These are phyloP conservation scores for Tridacna gigas DNA, from an alignment of 2,888 invertebrate species.

Conservation along the genomic window DNA sequence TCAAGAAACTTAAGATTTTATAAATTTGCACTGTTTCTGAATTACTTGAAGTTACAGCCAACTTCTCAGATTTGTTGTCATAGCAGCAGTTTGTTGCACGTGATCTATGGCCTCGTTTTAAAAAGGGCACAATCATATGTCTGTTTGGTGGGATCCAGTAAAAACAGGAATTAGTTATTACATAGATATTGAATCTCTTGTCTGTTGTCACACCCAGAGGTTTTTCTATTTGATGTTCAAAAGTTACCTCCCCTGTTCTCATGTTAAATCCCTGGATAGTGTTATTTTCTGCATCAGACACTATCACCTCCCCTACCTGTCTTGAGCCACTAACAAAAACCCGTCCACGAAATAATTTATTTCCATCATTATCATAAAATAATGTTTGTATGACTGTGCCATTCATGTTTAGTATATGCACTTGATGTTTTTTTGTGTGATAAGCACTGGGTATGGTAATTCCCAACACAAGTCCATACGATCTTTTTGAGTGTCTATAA, in stretches of 20 bases:
- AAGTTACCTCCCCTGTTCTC: slow-evolving; percentile 37
- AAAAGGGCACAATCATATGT: slow-evolving; percentile 37
- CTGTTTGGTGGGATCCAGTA: slow-evolving; percentile 53
- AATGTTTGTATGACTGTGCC: slow-evolving; percentile 36
- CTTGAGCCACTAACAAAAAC: slow-evolving; percentile 46
- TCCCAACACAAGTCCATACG: slow-evolving; percentile 36
- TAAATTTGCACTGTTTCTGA: slow-evolving; percentile 56
- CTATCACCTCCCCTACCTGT: slow-evolving; percentile 37
- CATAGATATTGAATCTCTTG: slow-evolving; percentile 44
- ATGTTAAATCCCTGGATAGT: slow-evolving; percentile 46
- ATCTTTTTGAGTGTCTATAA: slow-evolving; percentile 28
- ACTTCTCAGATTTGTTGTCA: slow-evolving; percentile 35
- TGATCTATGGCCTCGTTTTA: slow-evolving; percentile 55
- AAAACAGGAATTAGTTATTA: slow-evolving; percentile 50
- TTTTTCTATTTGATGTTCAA: slow-evolving; percentile 35
- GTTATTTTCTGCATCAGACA: slow-evolving; percentile 38
- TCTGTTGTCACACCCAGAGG: slow-evolving; percentile 53
- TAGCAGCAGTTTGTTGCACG: slow-evolving; percentile 55
- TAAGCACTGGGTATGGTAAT: slow-evolving; percentile 38
- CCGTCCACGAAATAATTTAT: slow-evolving; percentile 42
- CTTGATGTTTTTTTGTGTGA: slow-evolving; percentile 47
- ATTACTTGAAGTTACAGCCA: slow-evolving; percentile 52
- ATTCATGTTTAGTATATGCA: slow-evolving; percentile 41
- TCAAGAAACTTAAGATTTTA: slow-evolving; percentile 25
- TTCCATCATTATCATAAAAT: slow-evolving; percentile 47